phyloP scores from a whole-genome alignment of 2,797 vertebrate genomes.

The Crocodylus rhombifer region DNA sequence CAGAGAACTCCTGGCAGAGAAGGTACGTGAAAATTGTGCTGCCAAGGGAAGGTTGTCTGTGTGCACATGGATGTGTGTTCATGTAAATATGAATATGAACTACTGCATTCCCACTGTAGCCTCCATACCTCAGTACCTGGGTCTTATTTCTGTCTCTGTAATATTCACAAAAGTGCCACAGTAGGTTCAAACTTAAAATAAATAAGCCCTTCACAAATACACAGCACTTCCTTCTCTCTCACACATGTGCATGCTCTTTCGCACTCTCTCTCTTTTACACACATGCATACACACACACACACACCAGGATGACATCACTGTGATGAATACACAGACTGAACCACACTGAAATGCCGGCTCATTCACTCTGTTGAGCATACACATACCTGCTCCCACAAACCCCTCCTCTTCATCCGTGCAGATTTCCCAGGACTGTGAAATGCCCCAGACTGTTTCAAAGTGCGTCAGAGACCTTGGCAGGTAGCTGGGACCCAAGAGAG shows the following conservation, averaged over 20 bases:
- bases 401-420: rapidly evolving
- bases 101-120: not conserved
- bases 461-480: rapidly evolving
- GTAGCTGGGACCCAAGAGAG: rapidly evolving
- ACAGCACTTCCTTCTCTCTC: too few relatives aligned
- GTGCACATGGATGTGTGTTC: not conserved
- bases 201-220: too few relatives aligned
- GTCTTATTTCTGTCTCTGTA: not conserved
- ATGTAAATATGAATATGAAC: rapidly evolving
- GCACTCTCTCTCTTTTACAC: too few relatives aligned
- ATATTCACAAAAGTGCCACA: rapidly evolving
- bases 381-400: rapidly evolving
- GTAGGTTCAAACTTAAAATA: not conserved
- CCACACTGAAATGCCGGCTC: too few relatives aligned
- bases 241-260: too few relatives aligned
- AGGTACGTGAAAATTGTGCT: constrained; percentile 8
- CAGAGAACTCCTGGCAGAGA: constrained; percentile 30
- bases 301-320: too few relatives aligned
- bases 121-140: not conserved
- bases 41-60: not conserved
- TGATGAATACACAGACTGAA: too few relatives aligned
- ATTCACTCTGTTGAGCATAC: too few relatives aligned
- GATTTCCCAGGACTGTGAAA: rapidly evolving
- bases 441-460: rapidly evolving
- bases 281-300: too few relatives aligned